Base-by-base conservation (phyloP, 2,888 invertebrate species). In the Drosophila quasianomalipes region DNA sequence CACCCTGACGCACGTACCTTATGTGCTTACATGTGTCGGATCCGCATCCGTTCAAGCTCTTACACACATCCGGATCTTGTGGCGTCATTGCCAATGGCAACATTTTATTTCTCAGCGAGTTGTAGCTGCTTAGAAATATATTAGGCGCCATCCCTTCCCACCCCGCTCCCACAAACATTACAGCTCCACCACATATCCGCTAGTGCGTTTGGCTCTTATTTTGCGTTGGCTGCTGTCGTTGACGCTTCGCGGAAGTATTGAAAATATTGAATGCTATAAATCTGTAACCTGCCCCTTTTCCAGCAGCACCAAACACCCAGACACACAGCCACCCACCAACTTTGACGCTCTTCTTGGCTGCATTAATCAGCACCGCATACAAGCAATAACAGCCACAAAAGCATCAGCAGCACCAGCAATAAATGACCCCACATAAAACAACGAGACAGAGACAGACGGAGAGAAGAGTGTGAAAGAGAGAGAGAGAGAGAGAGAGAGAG, bases 221-320 rank as follows among this genome's bases (percentile, higher is more conserved):
- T 71, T 76, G 63, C 67, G 37, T 51, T 68, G 54, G 61, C 61
- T 64, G 67, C 60, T 73, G 73, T 51, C 74, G 63, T 63, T 82
- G 79, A 82, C 82, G 58, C 67, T 79, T 70, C 82, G 82, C 83
- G 82, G 65, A 84, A 82, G 76, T 82, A 84, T 82, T 84, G 82
- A 79, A 72, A 83, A 83, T 83, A 86, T 85, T 86, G 85, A 83
- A 82, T 75, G 82, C 80, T 69, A 85, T 85, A 85, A 83, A 85
- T 85, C 83, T 81, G 65, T 39, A 51, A 49, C 66, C 55, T 26
- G 44, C 49, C 52, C 30, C 47, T 22, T 47, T 22, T 14, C 14
- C 22, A 44, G 22, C 14, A 47, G 22, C 14, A 14, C 14, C 47
- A 19, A 16, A 6, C 30, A 19, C 0, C 30, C 19, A 39, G 62